A percentile compares a stretch with the other conserved stretches of the same genome.
These are phyloP conservation scores for Ceratitis capitata DNA, from an alignment of 1,140 invertebrate genomes.

Conservation along the genomic window DNA sequence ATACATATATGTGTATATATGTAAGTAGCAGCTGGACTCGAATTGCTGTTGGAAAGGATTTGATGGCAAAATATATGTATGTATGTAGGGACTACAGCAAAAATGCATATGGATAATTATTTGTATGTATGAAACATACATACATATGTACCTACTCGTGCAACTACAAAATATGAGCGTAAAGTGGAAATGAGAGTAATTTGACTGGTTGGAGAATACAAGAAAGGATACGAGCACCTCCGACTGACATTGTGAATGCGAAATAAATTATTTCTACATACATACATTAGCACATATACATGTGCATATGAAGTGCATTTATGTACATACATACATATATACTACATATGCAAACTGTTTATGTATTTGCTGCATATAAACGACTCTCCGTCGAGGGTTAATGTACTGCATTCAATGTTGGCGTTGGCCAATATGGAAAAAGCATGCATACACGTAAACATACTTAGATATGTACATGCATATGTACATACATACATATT, in stretches of 20 bases:
- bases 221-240: not conserved
- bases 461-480: not conserved
- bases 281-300: not conserved
- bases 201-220: not conserved
- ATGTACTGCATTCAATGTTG: conserved; percentile 3
- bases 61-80: not conserved
- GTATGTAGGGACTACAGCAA: not conserved
- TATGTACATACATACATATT: not conserved
- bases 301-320: no score
- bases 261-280: not conserved
- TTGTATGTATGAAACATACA: not conserved
- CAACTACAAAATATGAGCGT: not conserved
- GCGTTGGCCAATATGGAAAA: conserved; percentile 11
- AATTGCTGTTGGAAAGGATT: not conserved
- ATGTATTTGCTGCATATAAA: conserved; percentile 3
- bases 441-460: not conserved
- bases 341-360: not conserved
- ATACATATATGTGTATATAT: no score
- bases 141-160: not conserved
- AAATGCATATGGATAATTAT: no score
- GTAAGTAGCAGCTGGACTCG: no score
- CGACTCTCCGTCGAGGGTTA: not conserved
- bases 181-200: not conserved
- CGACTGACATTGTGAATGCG: not conserved
- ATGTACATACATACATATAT: not conserved